phyloP scores from a whole-genome alignment of 2,888 invertebrate genomes.

The Tachina lurida region DNA sequence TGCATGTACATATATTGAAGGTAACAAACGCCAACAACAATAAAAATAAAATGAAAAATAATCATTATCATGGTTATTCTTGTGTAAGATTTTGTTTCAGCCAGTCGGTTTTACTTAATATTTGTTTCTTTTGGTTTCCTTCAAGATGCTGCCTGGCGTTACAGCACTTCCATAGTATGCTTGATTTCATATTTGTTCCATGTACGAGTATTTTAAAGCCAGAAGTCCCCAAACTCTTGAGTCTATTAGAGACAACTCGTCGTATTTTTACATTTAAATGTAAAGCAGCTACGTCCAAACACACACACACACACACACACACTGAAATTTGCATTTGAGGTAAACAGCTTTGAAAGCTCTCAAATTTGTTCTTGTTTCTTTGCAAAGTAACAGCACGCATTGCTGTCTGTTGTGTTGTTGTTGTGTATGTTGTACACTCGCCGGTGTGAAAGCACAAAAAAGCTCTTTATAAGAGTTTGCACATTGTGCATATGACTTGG shows the following conservation, averaged over 20 bases:
- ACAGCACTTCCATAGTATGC: conserved; percentile 1
- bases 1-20: conserved; percentile 1
- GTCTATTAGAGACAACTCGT: background rate
- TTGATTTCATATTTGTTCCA: background rate
- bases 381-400: no score
- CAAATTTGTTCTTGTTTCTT: no score
- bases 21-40: conserved; percentile 21
- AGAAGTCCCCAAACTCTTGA: background rate
- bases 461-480: no score
- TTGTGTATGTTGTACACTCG: no score
- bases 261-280: no score
- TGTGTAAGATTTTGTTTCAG: conserved; percentile 51
- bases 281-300: no score
- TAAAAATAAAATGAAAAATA: conserved; percentile 37
- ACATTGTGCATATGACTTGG: no score
- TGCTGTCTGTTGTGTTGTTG: no score
- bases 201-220: background rate
- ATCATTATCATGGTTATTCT: conserved; percentile 67
- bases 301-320: no score
- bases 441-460: no score
- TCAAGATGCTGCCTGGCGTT: conserved; percentile 31
- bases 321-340: no score
- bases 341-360: no score
- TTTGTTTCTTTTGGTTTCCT: conserved; percentile 14
- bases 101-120: conserved; percentile 19